These are phyloP conservation scores for Proctacanthus coquilletti DNA, from an alignment of 1,140 invertebrate genomes.

Conservation along the genomic window DNA sequence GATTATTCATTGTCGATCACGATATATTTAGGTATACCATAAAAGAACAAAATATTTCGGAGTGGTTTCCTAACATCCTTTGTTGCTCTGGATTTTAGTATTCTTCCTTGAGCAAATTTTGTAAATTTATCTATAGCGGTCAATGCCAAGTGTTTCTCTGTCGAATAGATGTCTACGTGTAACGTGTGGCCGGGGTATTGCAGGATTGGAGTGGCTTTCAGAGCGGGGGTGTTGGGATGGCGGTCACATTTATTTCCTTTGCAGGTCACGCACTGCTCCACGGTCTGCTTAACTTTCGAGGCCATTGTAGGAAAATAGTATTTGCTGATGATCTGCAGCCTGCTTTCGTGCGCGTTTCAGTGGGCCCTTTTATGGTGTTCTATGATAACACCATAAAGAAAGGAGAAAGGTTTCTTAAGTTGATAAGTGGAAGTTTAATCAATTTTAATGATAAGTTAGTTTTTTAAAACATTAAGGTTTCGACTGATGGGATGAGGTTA, in stretches of 20 bases:
- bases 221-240: neutral
- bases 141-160: neutral
- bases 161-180: neutral
- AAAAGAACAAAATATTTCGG: neutral
- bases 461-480: too few relatives aligned
- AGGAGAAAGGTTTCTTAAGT: too few relatives aligned
- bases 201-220: neutral
- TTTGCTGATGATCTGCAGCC: neutral
- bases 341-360: neutral
- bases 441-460: too few relatives aligned
- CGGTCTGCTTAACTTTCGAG: neutral
- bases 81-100: neutral
- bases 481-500: too few relatives aligned
- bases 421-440: too few relatives aligned
- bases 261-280: neutral
- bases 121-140: constrained; percentile 2
- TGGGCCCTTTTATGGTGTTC: neutral
- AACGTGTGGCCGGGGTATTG: neutral
- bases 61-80: neutral
- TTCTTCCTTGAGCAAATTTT: neutral
- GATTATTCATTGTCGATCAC: neutral
- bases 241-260: neutral
- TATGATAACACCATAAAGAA: too few relatives aligned
- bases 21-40: neutral
- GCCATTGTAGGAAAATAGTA: neutral